Conservation (phyloP, 2,797 vertebrate genomes). For the Enteromius paludinosus region DNA sequence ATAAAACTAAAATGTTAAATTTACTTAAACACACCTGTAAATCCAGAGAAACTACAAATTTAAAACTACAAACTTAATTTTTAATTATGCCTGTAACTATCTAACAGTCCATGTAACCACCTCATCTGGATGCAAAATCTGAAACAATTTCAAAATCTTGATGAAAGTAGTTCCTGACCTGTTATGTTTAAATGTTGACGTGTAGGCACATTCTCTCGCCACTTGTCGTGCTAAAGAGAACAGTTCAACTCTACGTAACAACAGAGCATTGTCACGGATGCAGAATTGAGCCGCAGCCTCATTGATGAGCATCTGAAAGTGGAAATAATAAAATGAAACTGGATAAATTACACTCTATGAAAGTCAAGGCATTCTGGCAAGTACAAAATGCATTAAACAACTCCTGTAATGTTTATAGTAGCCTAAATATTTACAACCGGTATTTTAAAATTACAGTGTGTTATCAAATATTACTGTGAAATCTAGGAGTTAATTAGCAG, state of each 20-base stretch:
- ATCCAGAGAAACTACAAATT: background rate
- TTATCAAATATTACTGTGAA: background rate
- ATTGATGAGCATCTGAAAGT: constrained; percentile 91
- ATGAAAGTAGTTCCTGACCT: constrained; percentile 78
- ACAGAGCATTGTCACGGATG: constrained; percentile 91
- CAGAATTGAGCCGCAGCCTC: constrained; percentile 97
- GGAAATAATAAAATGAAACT: background rate
- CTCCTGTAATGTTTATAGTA: background rate
- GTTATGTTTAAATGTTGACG: constrained; percentile 89
- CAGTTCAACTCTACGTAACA: constrained; percentile 93
- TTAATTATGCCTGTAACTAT: background rate
- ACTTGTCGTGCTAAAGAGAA: constrained; percentile 95
- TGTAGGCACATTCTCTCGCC: constrained; percentile 94
- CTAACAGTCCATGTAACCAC: background rate
- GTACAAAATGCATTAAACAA: background rate
- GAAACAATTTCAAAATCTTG: background rate
- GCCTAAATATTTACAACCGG: background rate
- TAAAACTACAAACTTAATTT: background rate
- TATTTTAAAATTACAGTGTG: background rate
- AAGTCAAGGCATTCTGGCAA: background rate
- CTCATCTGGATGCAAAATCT: background rate
- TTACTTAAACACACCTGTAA: background rate
- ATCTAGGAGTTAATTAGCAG: too few species aligned
- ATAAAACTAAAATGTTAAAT: background rate
- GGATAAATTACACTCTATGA: background rate